Conservation (phyloP, 1,140 invertebrate genomes). For the Aphis gossypii region DNA sequence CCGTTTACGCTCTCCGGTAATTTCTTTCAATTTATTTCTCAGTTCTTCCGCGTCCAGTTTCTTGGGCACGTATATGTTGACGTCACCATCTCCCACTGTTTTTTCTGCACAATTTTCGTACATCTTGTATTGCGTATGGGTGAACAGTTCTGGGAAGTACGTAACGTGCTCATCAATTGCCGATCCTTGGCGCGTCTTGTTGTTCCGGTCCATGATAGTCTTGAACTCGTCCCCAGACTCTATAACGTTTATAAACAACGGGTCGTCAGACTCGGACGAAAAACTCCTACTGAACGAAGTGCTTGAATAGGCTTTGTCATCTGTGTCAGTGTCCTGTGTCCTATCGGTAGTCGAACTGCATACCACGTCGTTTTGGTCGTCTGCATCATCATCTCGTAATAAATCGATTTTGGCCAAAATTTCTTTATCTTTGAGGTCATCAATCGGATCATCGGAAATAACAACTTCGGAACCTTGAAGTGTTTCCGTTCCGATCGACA, state of each 20-base stretch:
- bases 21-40: background rate
- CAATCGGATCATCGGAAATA: background rate
- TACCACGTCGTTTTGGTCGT: slow-evolving; percentile 45
- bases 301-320: slow-evolving; percentile 16
- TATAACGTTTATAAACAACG: background rate
- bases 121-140: slow-evolving; percentile 33
- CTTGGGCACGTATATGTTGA: slow-evolving; percentile 39
- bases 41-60: slow-evolving; percentile 31
- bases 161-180: slow-evolving; percentile 46
- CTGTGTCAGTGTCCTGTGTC: background rate
- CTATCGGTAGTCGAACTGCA: background rate
- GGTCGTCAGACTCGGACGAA: slow-evolving; percentile 33
- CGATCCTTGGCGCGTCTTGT: background rate
- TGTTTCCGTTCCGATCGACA: slow-evolving; percentile 38
- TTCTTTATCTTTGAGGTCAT: background rate
- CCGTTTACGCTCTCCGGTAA: background rate
- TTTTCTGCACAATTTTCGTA: background rate
- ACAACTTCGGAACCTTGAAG: slow-evolving; percentile 1
- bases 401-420: slow-evolving; percentile 41
- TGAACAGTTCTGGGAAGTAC: slow-evolving; percentile 48
- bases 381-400: background rate
- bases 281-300: slow-evolving; percentile 46
- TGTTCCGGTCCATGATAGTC: slow-evolving; percentile 25
- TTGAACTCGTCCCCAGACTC: slow-evolving; percentile 36
- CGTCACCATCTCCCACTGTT: background rate